These are phyloP conservation scores for Liparis tanakae DNA, from an alignment of 2,797 vertebrate genomes.

Conservation along the genomic window DNA sequence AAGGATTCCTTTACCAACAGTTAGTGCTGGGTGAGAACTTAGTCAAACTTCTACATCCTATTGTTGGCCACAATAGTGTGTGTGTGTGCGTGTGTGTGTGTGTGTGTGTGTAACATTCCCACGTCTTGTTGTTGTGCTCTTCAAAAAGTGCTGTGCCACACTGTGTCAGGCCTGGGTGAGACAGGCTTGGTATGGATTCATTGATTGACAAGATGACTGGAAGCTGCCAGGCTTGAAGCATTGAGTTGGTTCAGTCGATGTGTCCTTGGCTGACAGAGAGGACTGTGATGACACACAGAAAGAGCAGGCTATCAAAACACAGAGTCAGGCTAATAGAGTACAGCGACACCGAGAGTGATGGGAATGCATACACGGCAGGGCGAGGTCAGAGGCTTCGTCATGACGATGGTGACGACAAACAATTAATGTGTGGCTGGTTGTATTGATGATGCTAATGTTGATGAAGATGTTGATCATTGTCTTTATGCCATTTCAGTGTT, in stretches of 20 bases:
- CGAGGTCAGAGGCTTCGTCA: conserved; percentile 29
- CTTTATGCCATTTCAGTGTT: background rate
- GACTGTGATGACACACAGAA: conserved; percentile 74
- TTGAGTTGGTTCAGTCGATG: conserved; percentile 72
- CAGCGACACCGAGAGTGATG: conserved; percentile 34
- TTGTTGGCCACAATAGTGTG: conserved; percentile 12
- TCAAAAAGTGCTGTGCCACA: conserved; percentile 72
- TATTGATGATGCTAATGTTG: background rate
- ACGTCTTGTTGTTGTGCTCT: conserved; percentile 51
- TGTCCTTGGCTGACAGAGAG: conserved; percentile 77
- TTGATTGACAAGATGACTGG: conserved; percentile 80
- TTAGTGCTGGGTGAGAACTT: conserved; percentile 19
- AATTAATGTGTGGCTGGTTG: background rate
- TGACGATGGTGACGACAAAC: background rate
- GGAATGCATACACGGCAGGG: conserved; percentile 20
- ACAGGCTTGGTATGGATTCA: conserved; percentile 75
- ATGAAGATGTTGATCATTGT: background rate
- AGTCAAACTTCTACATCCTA: conserved; percentile 30
- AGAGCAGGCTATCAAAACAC: conserved; percentile 70
- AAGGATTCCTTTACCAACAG: background rate
- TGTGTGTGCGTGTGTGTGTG: background rate
- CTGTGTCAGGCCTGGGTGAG: conserved; percentile 55
- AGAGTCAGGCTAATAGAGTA: conserved; percentile 52
- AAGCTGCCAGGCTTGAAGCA: conserved; percentile 70
- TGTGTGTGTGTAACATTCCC: conserved; percentile 29